Evolutionary conservation across 2,888 invertebrate genomes (phyloP), one percentile per base, ranked within the genome.

Genomic region (Scrobipalpa costella): DNA sequence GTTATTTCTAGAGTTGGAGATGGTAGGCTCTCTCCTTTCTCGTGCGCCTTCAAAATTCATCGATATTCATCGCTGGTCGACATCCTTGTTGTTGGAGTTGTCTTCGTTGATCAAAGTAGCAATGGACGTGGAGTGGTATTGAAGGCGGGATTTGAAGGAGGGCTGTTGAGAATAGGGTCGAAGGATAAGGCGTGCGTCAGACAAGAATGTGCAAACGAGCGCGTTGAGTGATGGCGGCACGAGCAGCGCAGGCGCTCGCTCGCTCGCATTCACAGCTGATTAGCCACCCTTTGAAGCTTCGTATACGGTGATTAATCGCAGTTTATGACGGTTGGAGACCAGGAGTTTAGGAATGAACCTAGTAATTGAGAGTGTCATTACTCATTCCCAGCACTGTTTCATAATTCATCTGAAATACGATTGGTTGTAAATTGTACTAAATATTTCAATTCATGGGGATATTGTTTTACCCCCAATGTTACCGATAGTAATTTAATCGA

Each of bases 241-340:
- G 49, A 8, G 33, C 47, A 34, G 19, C 21, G 72, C 77, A 79
- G 77, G 76, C 80, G 82, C 83, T 78, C 78, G 71, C 70, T 65
- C 70, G 85, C 77, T 55, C 85, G 77, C 86, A 83, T 87, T 87
- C 84, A 81, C 84, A 86, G 81, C 86, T 88, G 87, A 88, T 88
- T 87, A 87, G 80, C 83, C 84, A 80, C 79, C 81, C 84, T 87
- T 86, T 84, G 85, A 86, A 86, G 85, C 81, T 79, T 77, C 73
- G 77, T 80, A 83, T 83, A 77, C 70, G 77, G 81, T 88, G 86
- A 88, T 88, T 87, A 86, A 88, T 87, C 85, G 85, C 85, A 84
- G 84, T 79, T 82, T 83, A 83, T 84, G 85, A 86, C 84, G 83
- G 84, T 81, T 81, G 78, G n/a, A n/a, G n/a, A 76, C 79, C 79